Evolutionary conservation across 2,888 invertebrate species (phyloP).

Genomic region (Paralinhomoeus sp.): DNA sequence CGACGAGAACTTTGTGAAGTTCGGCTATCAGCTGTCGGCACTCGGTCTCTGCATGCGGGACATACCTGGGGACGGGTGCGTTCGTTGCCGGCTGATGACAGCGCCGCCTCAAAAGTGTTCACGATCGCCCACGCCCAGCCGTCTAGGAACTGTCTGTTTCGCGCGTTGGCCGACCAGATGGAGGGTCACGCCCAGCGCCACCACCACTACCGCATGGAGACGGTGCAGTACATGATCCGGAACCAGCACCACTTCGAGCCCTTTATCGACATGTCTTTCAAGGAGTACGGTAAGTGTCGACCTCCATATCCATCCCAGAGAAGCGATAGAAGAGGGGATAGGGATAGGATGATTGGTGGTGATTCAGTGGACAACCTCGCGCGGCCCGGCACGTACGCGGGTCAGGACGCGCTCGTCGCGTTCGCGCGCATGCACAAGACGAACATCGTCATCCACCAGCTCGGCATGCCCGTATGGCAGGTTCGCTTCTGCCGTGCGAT

Average conservation of each 20-base stretch:
- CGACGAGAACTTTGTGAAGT: too few species aligned
- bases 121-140: too few species aligned
- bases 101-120: too few species aligned
- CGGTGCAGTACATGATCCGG: constrained; percentile 29
- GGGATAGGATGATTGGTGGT: too few species aligned
- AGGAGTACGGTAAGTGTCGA: constrained; percentile 26
- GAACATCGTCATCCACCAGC: constrained; percentile 32
- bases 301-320: constrained; percentile 7
- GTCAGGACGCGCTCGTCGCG: constrained; percentile 35
- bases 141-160: constrained; percentile 35
- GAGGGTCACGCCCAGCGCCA: constrained; percentile 31
- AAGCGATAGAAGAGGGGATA: too few species aligned
- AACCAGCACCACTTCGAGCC: constrained; percentile 32
- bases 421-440: constrained; percentile 30
- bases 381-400: constrained; percentile 32
- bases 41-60: too few species aligned
- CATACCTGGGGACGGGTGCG: too few species aligned
- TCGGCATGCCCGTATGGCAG: constrained; percentile 26
- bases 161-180: constrained; percentile 33
- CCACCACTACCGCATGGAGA: constrained; percentile 28
- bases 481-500: background rate
- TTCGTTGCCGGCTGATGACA: too few species aligned
- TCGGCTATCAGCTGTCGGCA: too few species aligned
- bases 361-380: constrained; percentile 24
- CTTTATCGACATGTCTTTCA: constrained; percentile 32